Percentiles rank a stretch among this genome's conserved stretches.
phyloP scores from a whole-genome alignment of 2,888 invertebrate genomes.

The Drosophila macrothrix region DNA sequence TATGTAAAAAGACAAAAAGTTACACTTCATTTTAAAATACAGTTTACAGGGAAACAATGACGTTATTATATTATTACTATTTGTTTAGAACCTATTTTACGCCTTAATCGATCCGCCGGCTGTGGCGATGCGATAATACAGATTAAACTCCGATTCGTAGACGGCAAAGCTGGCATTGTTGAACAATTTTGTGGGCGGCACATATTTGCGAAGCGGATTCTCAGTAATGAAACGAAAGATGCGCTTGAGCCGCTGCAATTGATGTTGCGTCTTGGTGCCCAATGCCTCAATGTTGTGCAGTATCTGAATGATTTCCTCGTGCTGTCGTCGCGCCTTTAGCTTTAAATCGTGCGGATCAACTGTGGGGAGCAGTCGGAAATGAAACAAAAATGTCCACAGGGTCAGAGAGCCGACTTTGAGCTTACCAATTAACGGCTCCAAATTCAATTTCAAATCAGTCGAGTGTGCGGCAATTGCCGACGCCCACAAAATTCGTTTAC shows the following conservation, averaged over 20 bases:
- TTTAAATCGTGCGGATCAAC: slow-evolving; percentile 79
- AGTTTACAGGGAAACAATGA: background rate
- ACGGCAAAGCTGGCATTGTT: slow-evolving; percentile 82
- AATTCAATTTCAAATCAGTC: slow-evolving; percentile 82
- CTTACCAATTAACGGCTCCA: slow-evolving; percentile 82
- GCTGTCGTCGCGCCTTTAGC: slow-evolving; percentile 72
- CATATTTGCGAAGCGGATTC: slow-evolving; percentile 82
- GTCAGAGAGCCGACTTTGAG: slow-evolving; percentile 27
- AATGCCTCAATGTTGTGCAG: slow-evolving; percentile 81
- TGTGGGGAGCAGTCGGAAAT: slow-evolving; percentile 64
- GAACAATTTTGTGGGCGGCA: slow-evolving; percentile 75
- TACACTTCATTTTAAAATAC: background rate
- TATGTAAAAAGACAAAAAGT: slow-evolving; percentile 43
- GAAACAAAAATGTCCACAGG: slow-evolving; percentile 36
- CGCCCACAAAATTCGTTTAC: slow-evolving; percentile 83
- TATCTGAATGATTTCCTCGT: slow-evolving; percentile 80
- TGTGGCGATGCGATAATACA: slow-evolving; percentile 85
- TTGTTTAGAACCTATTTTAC: slow-evolving; percentile 2
- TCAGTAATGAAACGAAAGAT: slow-evolving; percentile 79
- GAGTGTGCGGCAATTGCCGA: slow-evolving; percentile 79
- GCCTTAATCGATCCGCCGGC: slow-evolving; percentile 71
- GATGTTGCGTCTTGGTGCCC: slow-evolving; percentile 71
- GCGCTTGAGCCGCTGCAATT: slow-evolving; percentile 73
- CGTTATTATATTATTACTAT: background rate
- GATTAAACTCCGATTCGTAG: slow-evolving; percentile 83